phyloP scores from a whole-genome alignment of 2,113 vertebrate species.

The Proteles cristata region DNA sequence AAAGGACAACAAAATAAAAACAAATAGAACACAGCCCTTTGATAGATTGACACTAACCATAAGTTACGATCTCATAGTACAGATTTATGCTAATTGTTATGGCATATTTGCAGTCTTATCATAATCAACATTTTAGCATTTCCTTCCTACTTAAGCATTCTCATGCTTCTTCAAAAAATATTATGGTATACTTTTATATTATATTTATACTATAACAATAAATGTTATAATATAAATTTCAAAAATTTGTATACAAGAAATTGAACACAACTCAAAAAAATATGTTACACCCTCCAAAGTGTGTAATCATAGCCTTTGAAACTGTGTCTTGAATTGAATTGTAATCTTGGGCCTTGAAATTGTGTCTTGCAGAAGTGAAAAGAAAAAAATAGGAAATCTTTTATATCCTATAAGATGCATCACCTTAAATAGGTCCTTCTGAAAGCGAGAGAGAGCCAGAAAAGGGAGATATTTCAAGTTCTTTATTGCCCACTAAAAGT shows the following conservation, averaged over 20 bases:
- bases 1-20: slow-evolving; percentile 5
- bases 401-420: background rate
- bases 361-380: background rate
- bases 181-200: background rate
- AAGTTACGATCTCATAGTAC: background rate
- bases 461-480: background rate
- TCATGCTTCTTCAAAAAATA: background rate
- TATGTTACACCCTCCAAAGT: background rate
- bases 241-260: background rate
- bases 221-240: background rate
- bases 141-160: background rate
- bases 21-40: background rate
- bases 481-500: background rate
- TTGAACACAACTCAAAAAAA: background rate
- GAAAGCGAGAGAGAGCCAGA: background rate
- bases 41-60: background rate
- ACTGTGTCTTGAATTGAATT: background rate
- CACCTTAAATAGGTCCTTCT: background rate
- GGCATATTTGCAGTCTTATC: background rate
- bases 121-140: background rate
- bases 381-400: background rate
- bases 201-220: background rate
- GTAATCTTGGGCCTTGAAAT: background rate
- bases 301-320: background rate
- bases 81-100: background rate